A percentile compares a stretch with the other conserved stretches of the same genome.
Evolutionary conservation across 2,888 invertebrate species (phyloP).

Genomic region (Ochlodes sylvanus): DNA sequence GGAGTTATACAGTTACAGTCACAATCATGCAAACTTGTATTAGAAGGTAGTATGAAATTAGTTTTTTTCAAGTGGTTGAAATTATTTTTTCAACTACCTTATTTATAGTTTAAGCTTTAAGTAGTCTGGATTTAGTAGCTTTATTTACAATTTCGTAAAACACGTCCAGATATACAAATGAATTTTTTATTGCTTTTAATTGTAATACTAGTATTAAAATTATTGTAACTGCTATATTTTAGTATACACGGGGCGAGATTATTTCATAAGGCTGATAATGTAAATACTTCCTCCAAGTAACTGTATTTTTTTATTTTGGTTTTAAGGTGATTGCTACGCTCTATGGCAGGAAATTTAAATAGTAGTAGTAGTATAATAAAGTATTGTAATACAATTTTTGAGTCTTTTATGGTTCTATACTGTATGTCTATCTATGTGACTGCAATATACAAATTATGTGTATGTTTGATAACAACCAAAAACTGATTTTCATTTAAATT

Average conservation of each 20-base stretch:
- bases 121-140: constrained; percentile 2
- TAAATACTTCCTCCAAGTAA: constrained; percentile 63
- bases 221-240: constrained; percentile 11
- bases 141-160: constrained; percentile 4
- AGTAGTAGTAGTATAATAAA: too few relatives aligned
- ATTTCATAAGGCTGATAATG: constrained; percentile 74
- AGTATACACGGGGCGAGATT: constrained; percentile 23
- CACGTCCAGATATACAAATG: constrained; percentile 28
- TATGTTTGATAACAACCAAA: too few relatives aligned
- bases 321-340: constrained; percentile 6
- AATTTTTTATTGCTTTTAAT: constrained; percentile 7
- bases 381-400: too few relatives aligned
- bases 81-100: not conserved
- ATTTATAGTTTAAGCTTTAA: not conserved
- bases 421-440: too few relatives aligned
- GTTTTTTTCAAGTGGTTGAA: not conserved
- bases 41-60: not conserved
- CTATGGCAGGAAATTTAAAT: too few relatives aligned
- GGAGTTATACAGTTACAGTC: too few relatives aligned
- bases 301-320: constrained; percentile 46
- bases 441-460: too few relatives aligned
- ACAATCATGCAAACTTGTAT: not conserved
- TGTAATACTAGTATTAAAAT: constrained; percentile 13
- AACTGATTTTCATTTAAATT: constrained; percentile 47
- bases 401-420: too few relatives aligned